Conservation (phyloP, 2,113 vertebrate species). For the Sceloporus tristichus region DNA sequence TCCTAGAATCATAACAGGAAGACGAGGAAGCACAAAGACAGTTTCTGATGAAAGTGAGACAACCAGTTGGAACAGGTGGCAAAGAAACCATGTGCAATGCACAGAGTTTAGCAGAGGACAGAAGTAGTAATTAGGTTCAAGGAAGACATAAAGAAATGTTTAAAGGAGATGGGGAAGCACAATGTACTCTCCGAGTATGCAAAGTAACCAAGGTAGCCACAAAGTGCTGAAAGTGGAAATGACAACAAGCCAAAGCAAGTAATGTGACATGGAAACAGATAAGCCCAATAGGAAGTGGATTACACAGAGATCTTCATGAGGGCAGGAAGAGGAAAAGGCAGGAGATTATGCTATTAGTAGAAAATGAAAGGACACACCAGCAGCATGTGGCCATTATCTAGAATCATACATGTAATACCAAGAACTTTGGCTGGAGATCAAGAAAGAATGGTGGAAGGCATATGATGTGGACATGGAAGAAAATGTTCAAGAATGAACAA, state of each 20-base stretch:
- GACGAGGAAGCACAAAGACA: not conserved
- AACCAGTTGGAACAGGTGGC: no score
- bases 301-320: not conserved
- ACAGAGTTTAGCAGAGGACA: not conserved
- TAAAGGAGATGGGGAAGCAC: not conserved
- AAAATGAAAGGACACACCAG: not conserved
- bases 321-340: not conserved
- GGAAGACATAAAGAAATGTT: not conserved
- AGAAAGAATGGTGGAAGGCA: not conserved
- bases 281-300: not conserved
- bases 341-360: no score
- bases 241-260: not conserved
- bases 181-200: not conserved
- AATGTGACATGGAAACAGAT: not conserved
- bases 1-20: not conserved
- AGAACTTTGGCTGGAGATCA: not conserved
- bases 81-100: not conserved
- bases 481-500: not conserved
- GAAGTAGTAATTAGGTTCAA: not conserved
- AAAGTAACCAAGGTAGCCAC: not conserved
- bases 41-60: no score
- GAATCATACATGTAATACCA: not conserved
- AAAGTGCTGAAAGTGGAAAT: not conserved
- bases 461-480: not conserved
- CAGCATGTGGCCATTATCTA: not conserved